Percentiles rank a stretch among this genome's conserved stretches.
Conservation (phyloP, 2,113 vertebrate genomes). For the Salminus brasiliensis region DNA sequence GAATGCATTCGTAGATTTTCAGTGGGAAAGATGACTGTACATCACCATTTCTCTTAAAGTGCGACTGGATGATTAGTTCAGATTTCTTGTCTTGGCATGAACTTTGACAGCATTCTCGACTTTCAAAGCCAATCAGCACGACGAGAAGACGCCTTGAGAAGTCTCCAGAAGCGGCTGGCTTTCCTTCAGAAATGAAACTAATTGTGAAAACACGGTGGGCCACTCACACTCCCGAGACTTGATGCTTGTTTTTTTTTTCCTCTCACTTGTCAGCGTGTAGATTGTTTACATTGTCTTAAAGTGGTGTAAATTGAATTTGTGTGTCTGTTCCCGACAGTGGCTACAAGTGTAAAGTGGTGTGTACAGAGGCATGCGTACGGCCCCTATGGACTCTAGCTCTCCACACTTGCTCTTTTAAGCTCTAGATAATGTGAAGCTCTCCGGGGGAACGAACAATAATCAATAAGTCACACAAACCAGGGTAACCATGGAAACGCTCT, state of each 20-base stretch:
- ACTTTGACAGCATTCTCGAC: conserved; percentile 14
- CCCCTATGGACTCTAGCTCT: conserved; percentile 64
- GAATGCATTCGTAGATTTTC: conserved; percentile 31
- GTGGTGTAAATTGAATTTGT: conserved; percentile 79
- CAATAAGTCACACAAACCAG: conserved; percentile 83
- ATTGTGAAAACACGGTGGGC: no score
- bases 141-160: conserved; percentile 54
- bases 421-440: conserved; percentile 66
- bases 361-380: conserved; percentile 68
- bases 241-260: conserved; percentile 39
- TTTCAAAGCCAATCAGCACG: conserved; percentile 32
- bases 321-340: conserved; percentile 69
- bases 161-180: conserved; percentile 30
- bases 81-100: neutral
- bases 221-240: conserved; percentile 63
- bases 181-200: conserved; percentile 37
- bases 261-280: conserved; percentile 37
- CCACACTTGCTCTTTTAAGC: conserved; percentile 66
- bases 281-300: conserved; percentile 78
- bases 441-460: conserved; percentile 76
- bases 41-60: conserved; percentile 17
- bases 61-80: conserved; percentile 23
- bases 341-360: conserved; percentile 77
- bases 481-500: conserved; percentile 80
- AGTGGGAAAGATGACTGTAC: conserved; percentile 33